Base-by-base conservation (phyloP, 92 coral and sea anemone species). In the Anthopleura xanthogrammica region DNA sequence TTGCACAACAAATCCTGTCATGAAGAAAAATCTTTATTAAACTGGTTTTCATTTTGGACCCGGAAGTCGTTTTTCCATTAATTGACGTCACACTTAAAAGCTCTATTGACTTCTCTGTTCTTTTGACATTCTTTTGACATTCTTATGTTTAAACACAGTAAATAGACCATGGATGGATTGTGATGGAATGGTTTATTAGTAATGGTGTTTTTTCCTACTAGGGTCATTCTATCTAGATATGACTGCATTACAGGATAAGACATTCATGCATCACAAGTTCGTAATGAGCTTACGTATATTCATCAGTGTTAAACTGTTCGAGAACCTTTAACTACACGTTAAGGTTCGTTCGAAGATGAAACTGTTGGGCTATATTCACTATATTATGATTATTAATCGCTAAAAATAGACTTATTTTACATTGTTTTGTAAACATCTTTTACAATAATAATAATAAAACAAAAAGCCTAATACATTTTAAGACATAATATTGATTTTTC, bases 351-450 rank as follows among this genome's bases (percentile, higher is more conserved):
- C 74, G 74, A 68, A 56, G 55, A 58, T 78, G 82, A 78, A 78
- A 23, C 9, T 3, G 36, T 62, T 62, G 23, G 70, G 12, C 70
- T 62, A 68, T 23, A 80, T 65, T 65, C 60, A 16, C 72, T 65
- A 80, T 42, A 79, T 22, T 54, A 50, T 80, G 16, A 80, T 65
- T 65, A 72, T 80, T 41, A 41, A 80, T 80, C 52, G 75, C 83
- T 80, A 80, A 80, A 79, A 80, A 80, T 80, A 80, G 46, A 20
- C 40, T 17, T 80, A 80, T 62, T 64, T 80, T 80, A 80, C 83
- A 80, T 41, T 46, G 80, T 77, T 77, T 77, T 50, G 24, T 68
- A 68, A 68, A 68, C 78, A 75, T n/a, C 78, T 75, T 75, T 42
- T 43, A 75, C 22, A 12, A 50, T 29, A 29, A 29, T 29, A 29